These are phyloP conservation scores for Heliconius eleuchia DNA, from an alignment of 1,140 invertebrate genomes.

Conservation along the genomic window DNA sequence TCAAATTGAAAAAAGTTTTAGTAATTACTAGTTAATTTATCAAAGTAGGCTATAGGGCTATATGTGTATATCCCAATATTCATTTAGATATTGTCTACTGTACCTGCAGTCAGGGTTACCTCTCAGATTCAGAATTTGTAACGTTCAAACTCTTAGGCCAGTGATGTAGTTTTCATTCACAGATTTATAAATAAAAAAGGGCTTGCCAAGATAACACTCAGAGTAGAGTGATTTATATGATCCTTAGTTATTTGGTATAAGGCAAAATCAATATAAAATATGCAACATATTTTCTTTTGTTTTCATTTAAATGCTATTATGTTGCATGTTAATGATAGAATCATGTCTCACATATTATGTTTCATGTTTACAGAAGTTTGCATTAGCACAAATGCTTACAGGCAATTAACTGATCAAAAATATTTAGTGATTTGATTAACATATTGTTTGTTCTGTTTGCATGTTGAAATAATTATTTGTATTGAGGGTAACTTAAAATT, in stretches of 20 bases:
- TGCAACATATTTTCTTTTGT: neutral
- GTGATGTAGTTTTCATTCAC: too few species aligned
- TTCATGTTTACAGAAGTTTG: constrained; percentile 7
- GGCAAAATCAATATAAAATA: neutral
- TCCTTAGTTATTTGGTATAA: too few species aligned
- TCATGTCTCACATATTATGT: neutral
- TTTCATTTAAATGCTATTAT: neutral
- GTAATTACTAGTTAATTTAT: neutral
- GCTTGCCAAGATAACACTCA: too few species aligned
- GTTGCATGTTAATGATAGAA: constrained; percentile 3
- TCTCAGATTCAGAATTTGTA: too few species aligned
- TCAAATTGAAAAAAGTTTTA: neutral
- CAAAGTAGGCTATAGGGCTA: too few species aligned
- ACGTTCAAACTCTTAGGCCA: too few species aligned
- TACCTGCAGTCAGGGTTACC: too few species aligned
- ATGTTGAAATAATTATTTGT: neutral
- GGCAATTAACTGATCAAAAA: neutral
- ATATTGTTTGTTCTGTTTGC: neutral
- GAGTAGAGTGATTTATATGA: too few species aligned
- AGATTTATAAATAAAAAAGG: too few species aligned
- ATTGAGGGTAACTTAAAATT: neutral
- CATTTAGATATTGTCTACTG: too few species aligned
- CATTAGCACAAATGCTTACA: neutral
- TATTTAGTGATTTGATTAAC: constrained; percentile 8
- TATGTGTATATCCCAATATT: too few species aligned